phyloP scores from a whole-genome alignment of 1,140 invertebrate species.

The Zaprionus inermis region DNA sequence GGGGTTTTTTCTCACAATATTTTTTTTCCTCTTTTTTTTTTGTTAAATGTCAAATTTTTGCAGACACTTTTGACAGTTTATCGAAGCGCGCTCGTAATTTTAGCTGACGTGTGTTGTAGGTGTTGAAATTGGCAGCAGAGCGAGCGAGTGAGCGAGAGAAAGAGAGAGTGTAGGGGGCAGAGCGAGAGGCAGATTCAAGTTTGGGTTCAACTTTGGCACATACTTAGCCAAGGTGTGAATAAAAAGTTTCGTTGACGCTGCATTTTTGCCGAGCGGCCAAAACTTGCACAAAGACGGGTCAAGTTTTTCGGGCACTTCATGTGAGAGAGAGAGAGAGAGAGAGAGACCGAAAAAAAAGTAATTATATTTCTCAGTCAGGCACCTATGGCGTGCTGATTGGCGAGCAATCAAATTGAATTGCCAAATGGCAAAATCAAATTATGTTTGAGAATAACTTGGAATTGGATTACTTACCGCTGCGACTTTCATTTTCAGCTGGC shows the following conservation, averaged over 20 bases:
- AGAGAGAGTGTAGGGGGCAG: slow-evolving; percentile 10
- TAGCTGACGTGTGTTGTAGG: slow-evolving; percentile 78
- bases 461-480: slow-evolving; percentile 92
- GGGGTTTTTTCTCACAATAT: slow-evolving; percentile 11
- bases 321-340: slow-evolving; percentile 2
- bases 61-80: slow-evolving; percentile 83
- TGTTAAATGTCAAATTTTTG: slow-evolving; percentile 82
- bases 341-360: slow-evolving; percentile 36
- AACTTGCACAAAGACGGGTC: slow-evolving; percentile 62
- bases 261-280: slow-evolving; percentile 52
- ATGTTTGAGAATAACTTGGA: slow-evolving; percentile 28
- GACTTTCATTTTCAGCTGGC: slow-evolving; percentile 99
- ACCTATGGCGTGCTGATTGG: slow-evolving; percentile 64
- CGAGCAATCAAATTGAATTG: slow-evolving; percentile 69
- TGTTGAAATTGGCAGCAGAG: slow-evolving; percentile 58
- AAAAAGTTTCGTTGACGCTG: slow-evolving; percentile 65
- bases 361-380: slow-evolving; percentile 70
- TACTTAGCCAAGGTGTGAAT: slow-evolving; percentile 48
- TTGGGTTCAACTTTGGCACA: slow-evolving; percentile 32
- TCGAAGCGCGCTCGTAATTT: slow-evolving; percentile 80
- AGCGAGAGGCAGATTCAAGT: slow-evolving; percentile 15
- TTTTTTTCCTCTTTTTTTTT: slow-evolving; percentile 37
- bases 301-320: slow-evolving; percentile 58
- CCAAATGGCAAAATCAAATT: slow-evolving; percentile 40
- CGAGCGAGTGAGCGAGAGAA: slow-evolving; percentile 13